Evolutionary conservation across 2,113 vertebrate species (phyloP).

Genomic region (Psettodes erumei): DNA sequence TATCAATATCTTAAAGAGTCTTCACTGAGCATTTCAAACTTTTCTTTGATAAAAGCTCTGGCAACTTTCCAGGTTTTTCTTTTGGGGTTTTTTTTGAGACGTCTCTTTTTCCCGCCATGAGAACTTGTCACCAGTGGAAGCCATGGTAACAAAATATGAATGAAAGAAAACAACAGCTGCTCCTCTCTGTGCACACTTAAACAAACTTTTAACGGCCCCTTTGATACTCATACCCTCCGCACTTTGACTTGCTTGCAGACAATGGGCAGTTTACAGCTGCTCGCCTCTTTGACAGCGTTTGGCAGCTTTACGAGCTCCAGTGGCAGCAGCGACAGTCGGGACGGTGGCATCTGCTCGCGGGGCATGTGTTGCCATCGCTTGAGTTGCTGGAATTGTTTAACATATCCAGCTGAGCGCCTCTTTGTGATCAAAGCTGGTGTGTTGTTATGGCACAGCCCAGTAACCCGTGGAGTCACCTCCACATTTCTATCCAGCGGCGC

Average conservation of each 20-base stretch:
- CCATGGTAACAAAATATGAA: neutral
- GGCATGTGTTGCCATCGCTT: neutral
- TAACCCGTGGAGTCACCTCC: neutral
- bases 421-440: neutral
- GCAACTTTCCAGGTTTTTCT: neutral
- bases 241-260: neutral
- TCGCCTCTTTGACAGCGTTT: conserved; percentile 2
- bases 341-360: conserved; percentile 12
- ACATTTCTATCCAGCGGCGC: neutral
- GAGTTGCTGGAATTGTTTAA: neutral
- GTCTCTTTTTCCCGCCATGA: neutral
- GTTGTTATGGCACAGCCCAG: neutral
- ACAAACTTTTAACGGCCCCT: conserved; percentile 5
- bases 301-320: conserved; percentile 31
- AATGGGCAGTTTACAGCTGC: conserved; percentile 38
- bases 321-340: neutral
- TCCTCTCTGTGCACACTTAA: neutral
- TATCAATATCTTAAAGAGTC: too few relatives aligned
- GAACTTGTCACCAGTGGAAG: neutral
- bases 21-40: too few relatives aligned
- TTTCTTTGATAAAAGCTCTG: too few relatives aligned
- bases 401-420: neutral
- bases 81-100: too few relatives aligned
- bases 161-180: conserved; percentile 7
- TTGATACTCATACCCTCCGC: neutral